Evolutionary conservation across 92 coral and sea anemone genomes (phyloP), one percentile per base, ranked within the genome.

Genomic region (Heteractis magnifica): DNA sequence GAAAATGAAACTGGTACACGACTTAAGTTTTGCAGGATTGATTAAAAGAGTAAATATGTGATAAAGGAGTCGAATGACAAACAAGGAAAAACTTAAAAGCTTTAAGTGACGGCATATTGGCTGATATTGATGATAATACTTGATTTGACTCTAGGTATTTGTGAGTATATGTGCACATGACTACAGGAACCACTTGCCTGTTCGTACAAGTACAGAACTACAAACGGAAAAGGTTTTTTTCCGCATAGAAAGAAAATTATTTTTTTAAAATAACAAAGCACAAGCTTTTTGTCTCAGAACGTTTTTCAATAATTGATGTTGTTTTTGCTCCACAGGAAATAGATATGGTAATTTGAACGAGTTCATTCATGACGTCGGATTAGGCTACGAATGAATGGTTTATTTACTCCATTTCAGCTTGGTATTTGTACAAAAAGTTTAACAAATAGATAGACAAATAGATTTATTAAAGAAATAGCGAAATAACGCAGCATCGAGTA

Each of bases 301-400:
- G 26, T n/a, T 65, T 65, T 20, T 68, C 26, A 48, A n/a, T 9
- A 20, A 20, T 26, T 15, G 70, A n/a, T 26, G 49, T n/a, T 68
- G 73, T 68, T 20, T 68, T 68, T 68, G 49, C 49, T 12, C 49
- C 73, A 20, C 49, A 68, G 73, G 73, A 68, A 68, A 68, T 48
- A 68, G 48, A 10, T 68, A 68, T 68, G 73, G 11, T 68, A 68
- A 68, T 68, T 68, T 26, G 49, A 68, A 23, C 48, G 9, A 68
- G 14, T 23, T 68, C 44, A 68, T 68, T 68, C 10, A 68, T 23
- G 73, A 68, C 73, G 16, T 68, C 73, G 49, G 10, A 34, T 34
- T 34, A 34, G 44, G 23, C 44, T 26, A 68, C 14, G 26, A 68
- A 68, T 23, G 73, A 68, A 68, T 68, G 41, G 12, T 68, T 20